Percentiles rank a stretch among this genome's conserved stretches.
These are phyloP conservation scores for Ochotona princeps DNA, from an alignment of 2,113 vertebrate genomes.

Conservation along the genomic window DNA sequence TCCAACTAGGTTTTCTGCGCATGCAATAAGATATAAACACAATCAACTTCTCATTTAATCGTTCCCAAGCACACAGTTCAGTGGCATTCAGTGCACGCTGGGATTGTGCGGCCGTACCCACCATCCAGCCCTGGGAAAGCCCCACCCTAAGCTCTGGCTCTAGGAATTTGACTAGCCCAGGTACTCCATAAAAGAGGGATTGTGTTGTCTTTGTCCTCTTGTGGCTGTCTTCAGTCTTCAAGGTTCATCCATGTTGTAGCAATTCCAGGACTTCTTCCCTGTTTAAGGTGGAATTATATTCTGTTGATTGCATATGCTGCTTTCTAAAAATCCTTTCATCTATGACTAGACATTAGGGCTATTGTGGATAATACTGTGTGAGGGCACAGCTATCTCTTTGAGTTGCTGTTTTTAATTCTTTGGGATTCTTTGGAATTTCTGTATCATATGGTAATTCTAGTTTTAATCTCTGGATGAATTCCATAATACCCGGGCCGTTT, in stretches of 20 bases:
- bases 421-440: background rate
- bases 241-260: background rate
- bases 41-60: background rate
- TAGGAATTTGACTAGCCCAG: background rate
- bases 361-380: background rate
- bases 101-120: background rate
- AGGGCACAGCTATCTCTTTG: background rate
- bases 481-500: background rate
- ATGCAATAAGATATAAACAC: background rate
- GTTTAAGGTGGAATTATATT: background rate
- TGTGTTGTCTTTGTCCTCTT: background rate
- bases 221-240: background rate
- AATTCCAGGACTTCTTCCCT: background rate
- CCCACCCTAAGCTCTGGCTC: background rate
- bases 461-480: slow-evolving; percentile 38
- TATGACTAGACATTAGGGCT: background rate
- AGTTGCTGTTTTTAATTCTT: background rate
- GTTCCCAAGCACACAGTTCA: background rate
- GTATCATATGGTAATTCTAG: background rate
- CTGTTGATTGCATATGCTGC: too few species aligned
- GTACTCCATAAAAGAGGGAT: background rate
- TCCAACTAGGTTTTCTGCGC: background rate
- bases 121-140: background rate
- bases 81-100: background rate
- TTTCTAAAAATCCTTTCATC: background rate